These are phyloP conservation scores for Gambusia holbrooki DNA, from an alignment of 2,113 vertebrate genomes.

Conservation along the genomic window DNA sequence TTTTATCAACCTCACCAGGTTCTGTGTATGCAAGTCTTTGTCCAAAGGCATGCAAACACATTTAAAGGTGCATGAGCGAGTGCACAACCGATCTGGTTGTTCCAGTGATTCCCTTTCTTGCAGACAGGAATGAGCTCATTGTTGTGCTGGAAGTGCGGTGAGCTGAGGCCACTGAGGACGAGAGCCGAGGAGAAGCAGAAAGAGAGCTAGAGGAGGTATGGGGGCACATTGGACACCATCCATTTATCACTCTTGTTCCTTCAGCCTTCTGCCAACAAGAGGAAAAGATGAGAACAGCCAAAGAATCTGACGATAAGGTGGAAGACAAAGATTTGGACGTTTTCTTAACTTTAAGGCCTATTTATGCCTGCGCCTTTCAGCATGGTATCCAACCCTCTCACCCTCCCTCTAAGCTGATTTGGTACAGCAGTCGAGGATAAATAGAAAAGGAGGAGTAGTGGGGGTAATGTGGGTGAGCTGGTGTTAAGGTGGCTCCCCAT, in stretches of 20 bases:
- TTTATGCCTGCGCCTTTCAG: conserved; percentile 48
- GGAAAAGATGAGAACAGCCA: conserved; percentile 54
- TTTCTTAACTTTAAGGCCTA: conserved; percentile 53
- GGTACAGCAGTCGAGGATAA: conserved; percentile 59
- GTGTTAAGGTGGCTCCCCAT: conserved; percentile 48
- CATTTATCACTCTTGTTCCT: conserved; percentile 74
- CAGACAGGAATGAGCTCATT: conserved; percentile 73
- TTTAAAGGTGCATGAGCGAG: conserved; percentile 11
- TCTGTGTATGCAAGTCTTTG: conserved; percentile 5
- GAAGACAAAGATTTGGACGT: conserved; percentile 23
- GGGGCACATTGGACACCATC: conserved; percentile 73
- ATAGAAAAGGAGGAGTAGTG: conserved; percentile 49
- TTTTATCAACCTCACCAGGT: conserved; percentile 36
- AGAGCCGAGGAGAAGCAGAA: conserved; percentile 54
- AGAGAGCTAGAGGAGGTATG: conserved; percentile 64
- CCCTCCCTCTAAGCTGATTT: conserved; percentile 54
- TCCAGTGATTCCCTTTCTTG: conserved; percentile 66
- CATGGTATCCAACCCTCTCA: conserved; percentile 32
- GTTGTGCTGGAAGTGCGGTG: conserved; percentile 60
- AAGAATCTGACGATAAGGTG: conserved; percentile 28
- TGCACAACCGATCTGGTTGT: conserved; percentile 48
- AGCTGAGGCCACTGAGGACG: conserved; percentile 58
- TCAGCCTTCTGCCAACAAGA: conserved; percentile 64
- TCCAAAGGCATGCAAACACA: not conserved
- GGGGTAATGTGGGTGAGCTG: conserved; percentile 44